Conservation (phyloP, 2,797 vertebrate genomes). For the Rhinella marina region DNA sequence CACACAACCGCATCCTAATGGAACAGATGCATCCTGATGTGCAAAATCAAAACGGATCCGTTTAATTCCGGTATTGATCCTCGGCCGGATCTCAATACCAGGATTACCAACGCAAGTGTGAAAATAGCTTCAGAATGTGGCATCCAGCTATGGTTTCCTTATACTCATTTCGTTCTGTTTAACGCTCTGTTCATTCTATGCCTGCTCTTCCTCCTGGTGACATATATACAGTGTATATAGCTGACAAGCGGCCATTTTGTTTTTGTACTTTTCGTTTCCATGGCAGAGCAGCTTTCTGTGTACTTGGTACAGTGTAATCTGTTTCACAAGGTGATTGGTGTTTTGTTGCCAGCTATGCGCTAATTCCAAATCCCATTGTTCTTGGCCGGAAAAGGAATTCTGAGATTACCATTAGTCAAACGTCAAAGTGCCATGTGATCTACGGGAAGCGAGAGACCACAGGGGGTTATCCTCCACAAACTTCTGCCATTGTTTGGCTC, state of each 20-base stretch:
- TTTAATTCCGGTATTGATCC: too few species aligned
- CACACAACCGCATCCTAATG: too few species aligned
- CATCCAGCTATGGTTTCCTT: too few species aligned
- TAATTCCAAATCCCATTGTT: conserved; percentile 25
- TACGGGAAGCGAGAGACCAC: neutral
- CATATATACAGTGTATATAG: too few species aligned
- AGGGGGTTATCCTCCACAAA: neutral
- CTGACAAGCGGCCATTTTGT: neutral
- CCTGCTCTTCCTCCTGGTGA: too few species aligned
- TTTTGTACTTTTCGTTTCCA: conserved; percentile 21
- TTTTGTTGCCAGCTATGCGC: neutral
- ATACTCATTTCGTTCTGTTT: too few species aligned
- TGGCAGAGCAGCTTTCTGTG: conserved; percentile 16
- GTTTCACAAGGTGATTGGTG: conserved; percentile 32
- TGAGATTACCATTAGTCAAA: conserved; percentile 27
- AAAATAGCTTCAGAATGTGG: too few species aligned
- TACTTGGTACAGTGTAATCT: conserved; percentile 34
- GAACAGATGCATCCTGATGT: too few species aligned
- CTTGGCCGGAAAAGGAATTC: conserved; percentile 23
- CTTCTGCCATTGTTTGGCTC: neutral
- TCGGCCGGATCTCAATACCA: too few species aligned
- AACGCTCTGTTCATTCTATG: too few species aligned
- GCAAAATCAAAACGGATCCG: too few species aligned
- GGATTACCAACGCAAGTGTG: too few species aligned
- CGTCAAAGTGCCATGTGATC: neutral